Conservation (phyloP, 2,113 vertebrate species). For the Mobula hypostoma region DNA sequence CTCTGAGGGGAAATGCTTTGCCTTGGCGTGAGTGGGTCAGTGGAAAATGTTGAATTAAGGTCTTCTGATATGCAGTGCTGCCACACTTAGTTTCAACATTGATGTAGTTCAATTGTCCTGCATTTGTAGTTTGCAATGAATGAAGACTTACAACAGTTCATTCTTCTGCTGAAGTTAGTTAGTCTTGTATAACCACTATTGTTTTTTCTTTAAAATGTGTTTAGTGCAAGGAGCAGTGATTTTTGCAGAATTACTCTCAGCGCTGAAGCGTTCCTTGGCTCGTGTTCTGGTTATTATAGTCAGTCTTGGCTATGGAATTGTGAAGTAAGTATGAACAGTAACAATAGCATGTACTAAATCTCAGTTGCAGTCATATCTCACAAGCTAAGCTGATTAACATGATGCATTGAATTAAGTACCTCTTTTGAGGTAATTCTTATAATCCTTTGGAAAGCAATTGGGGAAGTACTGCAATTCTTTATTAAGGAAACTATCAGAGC, state of each 20-base stretch:
- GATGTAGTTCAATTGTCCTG: neutral
- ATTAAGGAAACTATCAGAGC: no score
- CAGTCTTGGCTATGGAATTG: slow-evolving; percentile 88
- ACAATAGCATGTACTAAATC: neutral
- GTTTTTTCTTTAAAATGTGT: neutral
- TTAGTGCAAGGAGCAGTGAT: slow-evolving; percentile 80
- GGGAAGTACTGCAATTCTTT: no score
- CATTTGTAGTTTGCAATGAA: neutral
- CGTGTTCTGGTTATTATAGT: slow-evolving; percentile 89
- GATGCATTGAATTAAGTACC: neutral
- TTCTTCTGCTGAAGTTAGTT: neutral
- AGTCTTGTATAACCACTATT: neutral
- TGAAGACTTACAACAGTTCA: neutral
- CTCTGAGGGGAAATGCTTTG: neutral
- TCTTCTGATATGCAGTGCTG: neutral
- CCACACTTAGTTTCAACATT: neutral
- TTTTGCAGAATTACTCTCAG: slow-evolving; percentile 85
- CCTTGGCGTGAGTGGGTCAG: neutral
- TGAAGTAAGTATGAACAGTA: slow-evolving; percentile 69
- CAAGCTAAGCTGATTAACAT: neutral
- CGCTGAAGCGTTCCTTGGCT: slow-evolving; percentile 83
- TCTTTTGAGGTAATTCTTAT: neutral
- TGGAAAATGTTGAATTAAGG: neutral
- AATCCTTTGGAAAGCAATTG: neutral
- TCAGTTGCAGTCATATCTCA: neutral